Conservation (phyloP, 2,888 invertebrate genomes). For the Drosophila colorata region DNA sequence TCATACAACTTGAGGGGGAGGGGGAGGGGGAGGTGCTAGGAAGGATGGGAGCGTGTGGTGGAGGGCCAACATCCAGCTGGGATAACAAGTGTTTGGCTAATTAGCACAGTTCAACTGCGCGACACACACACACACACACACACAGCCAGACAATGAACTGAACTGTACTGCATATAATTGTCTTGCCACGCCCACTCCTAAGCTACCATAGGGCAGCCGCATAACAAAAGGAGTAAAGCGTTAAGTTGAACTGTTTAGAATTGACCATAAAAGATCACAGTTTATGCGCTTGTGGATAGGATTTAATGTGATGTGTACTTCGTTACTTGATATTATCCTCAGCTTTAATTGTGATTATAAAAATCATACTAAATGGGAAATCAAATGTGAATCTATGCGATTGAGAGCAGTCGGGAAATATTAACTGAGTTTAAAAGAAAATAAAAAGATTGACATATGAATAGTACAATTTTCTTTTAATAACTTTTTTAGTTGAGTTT, state of each 20-base stretch:
- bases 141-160: slow-evolving; percentile 34
- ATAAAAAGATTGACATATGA: not conserved
- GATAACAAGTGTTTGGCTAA: slow-evolving; percentile 69
- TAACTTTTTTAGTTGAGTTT: no score
- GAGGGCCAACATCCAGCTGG: slow-evolving; percentile 18
- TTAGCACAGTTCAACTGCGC: slow-evolving; percentile 55
- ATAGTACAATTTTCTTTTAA: no score
- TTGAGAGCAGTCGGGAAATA: not conserved
- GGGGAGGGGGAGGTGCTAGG: no score
- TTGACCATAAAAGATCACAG: slow-evolving; percentile 35
- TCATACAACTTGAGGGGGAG: not conserved
- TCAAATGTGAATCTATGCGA: not conserved
- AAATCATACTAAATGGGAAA: slow-evolving; percentile 4
- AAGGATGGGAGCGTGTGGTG: not conserved
- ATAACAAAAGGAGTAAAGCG: slow-evolving; percentile 43
- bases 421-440: not conserved
- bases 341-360: slow-evolving; percentile 11
- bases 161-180: slow-evolving; percentile 69
- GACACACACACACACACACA: slow-evolving; percentile 35
- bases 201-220: not conserved
- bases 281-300: slow-evolving; percentile 19
- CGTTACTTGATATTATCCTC: slow-evolving; percentile 8
- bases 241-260: slow-evolving; percentile 52
- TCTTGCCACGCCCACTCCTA: slow-evolving; percentile 53
- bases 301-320: slow-evolving; percentile 10